Evolutionary conservation across 1,140 invertebrate genomes (phyloP).

Genomic region (Trachelipus rathkii): DNA sequence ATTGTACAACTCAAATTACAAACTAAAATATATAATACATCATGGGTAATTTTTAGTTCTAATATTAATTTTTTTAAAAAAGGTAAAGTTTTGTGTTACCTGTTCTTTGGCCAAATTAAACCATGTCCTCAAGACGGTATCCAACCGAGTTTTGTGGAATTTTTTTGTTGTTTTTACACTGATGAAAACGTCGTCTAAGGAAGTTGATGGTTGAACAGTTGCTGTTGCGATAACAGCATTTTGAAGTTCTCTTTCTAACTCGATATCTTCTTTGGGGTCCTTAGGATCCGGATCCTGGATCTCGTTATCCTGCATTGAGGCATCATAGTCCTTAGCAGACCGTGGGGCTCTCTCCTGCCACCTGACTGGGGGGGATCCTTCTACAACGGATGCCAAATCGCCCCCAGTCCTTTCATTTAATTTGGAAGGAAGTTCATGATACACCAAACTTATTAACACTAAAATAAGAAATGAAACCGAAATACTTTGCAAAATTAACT

Average conservation of each 20-base stretch:
- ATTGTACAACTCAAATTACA: too few species aligned
- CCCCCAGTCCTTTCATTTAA: background rate
- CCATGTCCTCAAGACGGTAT: conserved; percentile 88
- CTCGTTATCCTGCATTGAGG: conserved; percentile 23
- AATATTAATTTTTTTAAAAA: too few species aligned
- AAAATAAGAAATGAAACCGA: conserved; percentile 18
- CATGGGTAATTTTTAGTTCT: too few species aligned
- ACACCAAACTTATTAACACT: conserved; percentile 26
- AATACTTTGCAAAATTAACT: conserved; percentile 24
- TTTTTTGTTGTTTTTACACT: conserved; percentile 88
- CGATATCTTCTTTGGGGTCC: conserved; percentile 44
- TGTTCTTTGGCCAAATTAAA: conserved; percentile 83
- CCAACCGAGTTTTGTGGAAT: conserved; percentile 76
- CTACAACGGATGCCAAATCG: background rate
- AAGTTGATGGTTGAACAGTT: conserved; percentile 63
- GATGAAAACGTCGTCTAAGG: conserved; percentile 81
- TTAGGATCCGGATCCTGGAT: conserved; percentile 44
- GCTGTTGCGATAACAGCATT: conserved; percentile 51
- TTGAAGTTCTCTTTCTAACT: conserved; percentile 27
- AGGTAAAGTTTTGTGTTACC: conserved; percentile 57
- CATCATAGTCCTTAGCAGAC: conserved; percentile 43
- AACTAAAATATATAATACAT: too few species aligned
- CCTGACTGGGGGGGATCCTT: conserved; percentile 14
- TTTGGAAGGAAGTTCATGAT: conserved; percentile 26
- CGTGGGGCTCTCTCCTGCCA: conserved; percentile 47